phyloP scores from a whole-genome alignment of 2,113 vertebrate genomes.

The Alexandromys fortis region DNA sequence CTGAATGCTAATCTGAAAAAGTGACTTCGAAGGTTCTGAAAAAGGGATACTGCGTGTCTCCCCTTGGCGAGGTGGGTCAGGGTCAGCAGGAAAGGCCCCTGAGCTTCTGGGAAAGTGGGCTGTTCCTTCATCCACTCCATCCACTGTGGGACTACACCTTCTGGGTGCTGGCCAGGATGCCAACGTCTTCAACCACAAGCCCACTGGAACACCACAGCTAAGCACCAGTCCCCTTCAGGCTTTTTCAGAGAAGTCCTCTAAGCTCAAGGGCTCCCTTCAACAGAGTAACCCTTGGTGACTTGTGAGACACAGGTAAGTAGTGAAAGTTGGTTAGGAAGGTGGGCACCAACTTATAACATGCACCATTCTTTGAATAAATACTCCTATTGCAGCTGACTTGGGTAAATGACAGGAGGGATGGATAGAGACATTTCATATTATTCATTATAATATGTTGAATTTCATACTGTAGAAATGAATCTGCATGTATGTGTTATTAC shows the following conservation, averaged over 20 bases:
- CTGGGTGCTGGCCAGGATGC: background rate
- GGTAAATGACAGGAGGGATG: background rate
- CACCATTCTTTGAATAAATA: background rate
- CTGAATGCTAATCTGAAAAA: background rate
- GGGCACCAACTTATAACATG: background rate
- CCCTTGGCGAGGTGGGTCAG: rapidly evolving
- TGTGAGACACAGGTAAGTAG: background rate
- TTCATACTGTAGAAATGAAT: background rate
- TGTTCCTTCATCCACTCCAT: background rate
- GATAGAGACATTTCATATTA: background rate
- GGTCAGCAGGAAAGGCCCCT: rapidly evolving
- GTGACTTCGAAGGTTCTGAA: background rate
- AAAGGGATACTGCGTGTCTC: background rate
- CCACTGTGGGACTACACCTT: background rate
- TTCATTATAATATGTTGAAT: background rate
- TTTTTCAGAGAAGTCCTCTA: background rate
- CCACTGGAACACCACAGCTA: background rate
- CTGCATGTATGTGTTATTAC: background rate
- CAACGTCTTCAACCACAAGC: too few species aligned
- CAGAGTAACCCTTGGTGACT: background rate
- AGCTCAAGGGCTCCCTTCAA: background rate
- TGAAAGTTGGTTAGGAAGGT: background rate
- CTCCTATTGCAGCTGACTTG: background rate
- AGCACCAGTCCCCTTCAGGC: background rate
- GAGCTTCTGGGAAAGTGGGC: rapidly evolving